phyloP scores from a whole-genome alignment of 2,888 invertebrate genomes.

The Limenitis arthemis region DNA sequence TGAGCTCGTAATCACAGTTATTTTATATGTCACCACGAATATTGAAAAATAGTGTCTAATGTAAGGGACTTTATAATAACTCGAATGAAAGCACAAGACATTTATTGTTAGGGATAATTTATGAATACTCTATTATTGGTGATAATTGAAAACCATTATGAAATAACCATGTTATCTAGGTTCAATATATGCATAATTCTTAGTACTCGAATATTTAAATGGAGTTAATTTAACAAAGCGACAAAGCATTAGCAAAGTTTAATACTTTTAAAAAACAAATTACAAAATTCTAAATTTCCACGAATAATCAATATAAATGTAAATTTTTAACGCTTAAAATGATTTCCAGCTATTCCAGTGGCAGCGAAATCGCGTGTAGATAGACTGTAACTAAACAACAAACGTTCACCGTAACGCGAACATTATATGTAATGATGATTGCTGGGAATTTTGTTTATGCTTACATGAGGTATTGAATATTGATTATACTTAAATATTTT shows the following conservation, averaged over 20 bases:
- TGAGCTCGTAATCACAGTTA: constrained; percentile 8
- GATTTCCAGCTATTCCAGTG: constrained; percentile 24
- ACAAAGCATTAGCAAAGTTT: too few species aligned
- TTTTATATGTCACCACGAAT: constrained; percentile 5
- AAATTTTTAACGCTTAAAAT: constrained; percentile 14
- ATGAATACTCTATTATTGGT: too few species aligned
- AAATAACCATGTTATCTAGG: too few species aligned
- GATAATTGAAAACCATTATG: too few species aligned
- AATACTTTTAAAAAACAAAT: too few species aligned
- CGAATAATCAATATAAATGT: constrained; percentile 1
- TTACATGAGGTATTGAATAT: constrained; percentile 30
- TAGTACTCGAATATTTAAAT: too few species aligned
- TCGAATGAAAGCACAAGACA: too few species aligned
- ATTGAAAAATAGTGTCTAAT: neutral
- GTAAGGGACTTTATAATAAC: neutral
- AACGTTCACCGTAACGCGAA: constrained; percentile 59
- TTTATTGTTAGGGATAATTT: too few species aligned
- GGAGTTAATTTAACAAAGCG: too few species aligned
- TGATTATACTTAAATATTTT: constrained; percentile 8
- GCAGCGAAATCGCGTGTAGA: constrained; percentile 48
- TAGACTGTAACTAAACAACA: constrained; percentile 58
- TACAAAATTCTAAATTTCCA: too few species aligned
- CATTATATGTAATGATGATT: constrained; percentile 64
- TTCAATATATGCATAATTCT: too few species aligned
- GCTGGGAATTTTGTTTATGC: constrained; percentile 50